Evolutionary conservation across 2,113 vertebrate species (phyloP), one percentile per base, ranked within the genome.

Genomic region (Beaufortia kweichowensis): DNA sequence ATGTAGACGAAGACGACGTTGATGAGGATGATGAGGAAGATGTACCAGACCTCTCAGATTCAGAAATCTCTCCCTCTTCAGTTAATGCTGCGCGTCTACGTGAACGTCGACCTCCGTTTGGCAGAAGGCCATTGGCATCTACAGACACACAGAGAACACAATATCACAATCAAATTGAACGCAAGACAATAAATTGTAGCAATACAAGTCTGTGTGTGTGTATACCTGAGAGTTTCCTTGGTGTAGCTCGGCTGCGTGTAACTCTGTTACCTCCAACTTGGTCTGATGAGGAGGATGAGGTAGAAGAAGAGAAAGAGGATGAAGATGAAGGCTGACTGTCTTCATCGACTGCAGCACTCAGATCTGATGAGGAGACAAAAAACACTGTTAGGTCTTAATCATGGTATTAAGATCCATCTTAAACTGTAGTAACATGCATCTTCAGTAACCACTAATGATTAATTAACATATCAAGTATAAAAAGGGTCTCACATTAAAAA

Each of bases 1-100:
- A 96, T 21, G 90, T 94, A 0, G 93, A 94, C 0, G 93, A 93
- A 29, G 91, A 91, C 0, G 95, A 95, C 0, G 94, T 94, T 35
- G 84, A 46, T 81, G 84, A 67, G 81, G 91, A 53, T 86, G 91
- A 82, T 85, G 90, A 81, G 8, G 89, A 89, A 0, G 83, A 85
- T 0, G 90, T 91, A 0, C 87, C 88, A 24, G 90, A 90, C 66
- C 88, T 88, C 56, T 85, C 87, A 39, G 90, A 91, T 48, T 86
- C 88, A 2, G 87, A 84, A 3, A 19, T 86, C 66, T 91, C 90
- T 0, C 91, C 88, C 24, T 94, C 93, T 56, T 95, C 92, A 0
- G 92, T 90, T 21, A 88, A 90, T 29, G 78, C 15, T 0, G 64
- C 59, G 90, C 92, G 76, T 91, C 76, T 56, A 11, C 26, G 89